Conservation (phyloP, 2,113 vertebrate species). For the Speoplatyrhinus poulsoni region DNA sequence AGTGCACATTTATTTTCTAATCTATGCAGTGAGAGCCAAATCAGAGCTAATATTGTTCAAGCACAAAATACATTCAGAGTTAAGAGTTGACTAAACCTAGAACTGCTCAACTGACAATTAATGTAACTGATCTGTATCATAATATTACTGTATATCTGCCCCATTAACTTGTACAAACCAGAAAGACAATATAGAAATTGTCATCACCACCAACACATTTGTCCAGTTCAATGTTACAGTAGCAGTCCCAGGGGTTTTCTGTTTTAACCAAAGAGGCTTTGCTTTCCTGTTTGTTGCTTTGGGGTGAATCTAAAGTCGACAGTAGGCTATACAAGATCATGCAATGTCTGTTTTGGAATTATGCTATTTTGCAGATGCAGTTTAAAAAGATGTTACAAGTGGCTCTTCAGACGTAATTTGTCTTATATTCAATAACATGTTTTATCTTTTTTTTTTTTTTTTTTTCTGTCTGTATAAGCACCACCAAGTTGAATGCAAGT, state of each 20-base stretch:
- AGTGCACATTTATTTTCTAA: slow-evolving; percentile 14
- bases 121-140: neutral
- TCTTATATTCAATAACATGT: slow-evolving; percentile 53
- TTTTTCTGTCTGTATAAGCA: slow-evolving; percentile 44
- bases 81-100: neutral
- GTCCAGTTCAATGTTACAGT: slow-evolving; percentile 21
- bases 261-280: neutral
- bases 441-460: slow-evolving; percentile 49
- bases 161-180: neutral
- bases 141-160: neutral
- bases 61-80: slow-evolving; percentile 1
- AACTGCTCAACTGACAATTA: slow-evolving; percentile 30
- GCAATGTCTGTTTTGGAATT: slow-evolving; percentile 22
- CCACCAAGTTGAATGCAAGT: slow-evolving; percentile 57
- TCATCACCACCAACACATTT: neutral
- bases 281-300: neutral
- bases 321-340: neutral
- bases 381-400: slow-evolving; percentile 16
- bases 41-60: slow-evolving; percentile 17
- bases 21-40: slow-evolving; percentile 48
- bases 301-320: neutral
- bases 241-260: neutral
- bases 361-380: slow-evolving; percentile 32
- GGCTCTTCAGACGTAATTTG: slow-evolving; percentile 36
- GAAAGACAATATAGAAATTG: slow-evolving; percentile 10